Percentiles rank a stretch among this genome's conserved stretches.
Evolutionary conservation across 2,113 vertebrate genomes (phyloP).

Genomic region (Aspidoscelis tigris): DNA sequence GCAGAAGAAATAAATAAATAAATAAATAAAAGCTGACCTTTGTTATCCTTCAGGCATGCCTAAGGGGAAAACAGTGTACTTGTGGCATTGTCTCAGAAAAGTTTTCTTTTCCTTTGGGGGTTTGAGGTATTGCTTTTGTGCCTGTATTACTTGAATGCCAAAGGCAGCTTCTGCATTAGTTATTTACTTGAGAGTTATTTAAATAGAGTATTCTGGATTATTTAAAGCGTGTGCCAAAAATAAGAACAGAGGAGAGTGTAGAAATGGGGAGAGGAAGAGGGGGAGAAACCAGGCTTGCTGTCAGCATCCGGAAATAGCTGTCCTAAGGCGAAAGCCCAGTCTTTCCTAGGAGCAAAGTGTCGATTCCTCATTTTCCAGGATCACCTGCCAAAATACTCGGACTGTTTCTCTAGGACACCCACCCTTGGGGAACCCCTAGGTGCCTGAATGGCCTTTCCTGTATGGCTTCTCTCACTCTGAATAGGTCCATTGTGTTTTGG

Average conservation of each 20-base stretch:
- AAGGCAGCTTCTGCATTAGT: constrained; percentile 1
- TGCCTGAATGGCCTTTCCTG: no score
- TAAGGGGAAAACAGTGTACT: constrained; percentile 20
- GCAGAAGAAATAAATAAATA: not conserved
- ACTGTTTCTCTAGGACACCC: not conserved
- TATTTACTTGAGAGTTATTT: constrained; percentile 25
- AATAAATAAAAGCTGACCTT: constrained; percentile 38
- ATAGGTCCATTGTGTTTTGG: no score
- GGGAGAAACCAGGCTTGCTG: not conserved
- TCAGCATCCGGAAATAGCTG: no score
- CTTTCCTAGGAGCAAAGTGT: no score
- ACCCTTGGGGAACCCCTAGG: not conserved
- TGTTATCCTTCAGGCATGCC: constrained; percentile 50
- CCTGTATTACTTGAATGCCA: constrained; percentile 24
- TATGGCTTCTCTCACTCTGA: no score
- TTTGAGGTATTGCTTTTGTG: constrained; percentile 9
- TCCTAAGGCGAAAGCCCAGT: no score
- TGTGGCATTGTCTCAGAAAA: constrained; percentile 22
- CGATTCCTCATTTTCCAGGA: not conserved
- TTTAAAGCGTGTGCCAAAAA: constrained; percentile 16
- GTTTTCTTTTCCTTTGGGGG: constrained; percentile 2
- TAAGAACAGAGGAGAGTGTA: not conserved
- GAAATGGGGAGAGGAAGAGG: not conserved
- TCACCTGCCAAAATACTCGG: not conserved
- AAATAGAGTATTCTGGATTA: constrained; percentile 26